Evolutionary conservation across 1,140 invertebrate species (phyloP).

Genomic region (Hormaphis cornu): DNA sequence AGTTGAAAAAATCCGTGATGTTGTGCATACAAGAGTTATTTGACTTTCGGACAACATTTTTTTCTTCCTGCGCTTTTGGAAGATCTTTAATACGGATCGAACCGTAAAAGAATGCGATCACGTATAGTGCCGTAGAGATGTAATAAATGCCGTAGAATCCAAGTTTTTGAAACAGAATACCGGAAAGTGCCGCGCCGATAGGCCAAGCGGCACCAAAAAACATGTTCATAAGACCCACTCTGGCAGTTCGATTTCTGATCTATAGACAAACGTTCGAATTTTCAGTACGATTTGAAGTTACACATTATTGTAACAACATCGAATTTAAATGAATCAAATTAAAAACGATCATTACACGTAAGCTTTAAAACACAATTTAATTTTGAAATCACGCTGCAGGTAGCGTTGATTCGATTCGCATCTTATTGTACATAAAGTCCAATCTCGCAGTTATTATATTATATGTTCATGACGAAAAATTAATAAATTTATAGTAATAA

Average conservation of each 20-base stretch:
- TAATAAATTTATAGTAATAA: too few species aligned
- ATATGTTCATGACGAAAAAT: too few species aligned
- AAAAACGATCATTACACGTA: too few species aligned
- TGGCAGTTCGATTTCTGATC: conserved; percentile 64
- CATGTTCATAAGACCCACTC: conserved; percentile 74
- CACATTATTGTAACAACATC: too few species aligned
- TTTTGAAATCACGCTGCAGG: too few species aligned
- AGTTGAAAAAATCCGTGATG: conserved; percentile 57
- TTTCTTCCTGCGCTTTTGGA: not conserved
- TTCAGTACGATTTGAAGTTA: too few species aligned
- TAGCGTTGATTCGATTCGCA: too few species aligned
- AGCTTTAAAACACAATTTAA: too few species aligned
- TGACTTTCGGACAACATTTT: not conserved
- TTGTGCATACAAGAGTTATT: conserved; percentile 35
- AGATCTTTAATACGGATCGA: conserved; percentile 53
- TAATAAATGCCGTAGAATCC: conserved; percentile 71
- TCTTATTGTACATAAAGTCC: too few species aligned
- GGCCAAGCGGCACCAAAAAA: conserved; percentile 70
- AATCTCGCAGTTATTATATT: too few species aligned
- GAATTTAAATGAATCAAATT: too few species aligned
- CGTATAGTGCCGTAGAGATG: conserved; percentile 59
- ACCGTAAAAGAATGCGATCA: conserved; percentile 62
- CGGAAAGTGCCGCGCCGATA: conserved; percentile 43
- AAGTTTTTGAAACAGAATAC: conserved; percentile 50
- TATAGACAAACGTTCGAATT: too few species aligned